These are phyloP conservation scores for Stegana nigrithorax DNA, from an alignment of 2,888 invertebrate species.

Conservation along the genomic window DNA sequence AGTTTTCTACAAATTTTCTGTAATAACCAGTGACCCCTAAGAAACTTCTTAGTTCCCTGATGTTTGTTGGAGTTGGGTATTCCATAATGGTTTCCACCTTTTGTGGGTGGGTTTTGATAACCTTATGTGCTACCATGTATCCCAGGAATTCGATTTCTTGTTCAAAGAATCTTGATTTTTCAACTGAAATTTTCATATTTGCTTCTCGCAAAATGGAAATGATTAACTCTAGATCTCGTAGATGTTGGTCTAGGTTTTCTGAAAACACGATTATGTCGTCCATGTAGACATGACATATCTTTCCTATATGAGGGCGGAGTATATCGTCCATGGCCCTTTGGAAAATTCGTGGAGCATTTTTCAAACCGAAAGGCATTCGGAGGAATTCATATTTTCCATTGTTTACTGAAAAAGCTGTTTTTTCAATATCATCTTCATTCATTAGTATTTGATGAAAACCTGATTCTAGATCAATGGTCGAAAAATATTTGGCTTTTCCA, in stretches of 20 bases:
- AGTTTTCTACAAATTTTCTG: neutral
- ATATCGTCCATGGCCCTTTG: neutral
- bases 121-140: neutral
- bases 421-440: slow-evolving; percentile 23
- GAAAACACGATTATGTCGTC: neutral
- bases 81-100: neutral
- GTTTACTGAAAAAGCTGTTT: slow-evolving; percentile 24
- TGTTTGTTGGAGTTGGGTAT: neutral
- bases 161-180: neutral
- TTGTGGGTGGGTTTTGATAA: neutral
- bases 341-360: slow-evolving; percentile 21
- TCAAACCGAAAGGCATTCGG: slow-evolving; percentile 26
- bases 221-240: neutral
- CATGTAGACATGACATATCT: neutral
- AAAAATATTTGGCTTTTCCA: slow-evolving; percentile 22
- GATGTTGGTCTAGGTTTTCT: neutral
- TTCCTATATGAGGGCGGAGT: neutral
- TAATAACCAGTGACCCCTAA: neutral
- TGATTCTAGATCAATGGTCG: slow-evolving; percentile 23
- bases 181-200: neutral
- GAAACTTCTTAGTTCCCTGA: neutral
- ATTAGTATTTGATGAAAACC: slow-evolving; percentile 28
- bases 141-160: neutral
- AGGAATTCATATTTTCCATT: slow-evolving; percentile 25
- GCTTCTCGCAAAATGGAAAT: neutral